Base-by-base conservation (phyloP, 1,140 invertebrate species). In the Probaryconus sp. region DNA sequence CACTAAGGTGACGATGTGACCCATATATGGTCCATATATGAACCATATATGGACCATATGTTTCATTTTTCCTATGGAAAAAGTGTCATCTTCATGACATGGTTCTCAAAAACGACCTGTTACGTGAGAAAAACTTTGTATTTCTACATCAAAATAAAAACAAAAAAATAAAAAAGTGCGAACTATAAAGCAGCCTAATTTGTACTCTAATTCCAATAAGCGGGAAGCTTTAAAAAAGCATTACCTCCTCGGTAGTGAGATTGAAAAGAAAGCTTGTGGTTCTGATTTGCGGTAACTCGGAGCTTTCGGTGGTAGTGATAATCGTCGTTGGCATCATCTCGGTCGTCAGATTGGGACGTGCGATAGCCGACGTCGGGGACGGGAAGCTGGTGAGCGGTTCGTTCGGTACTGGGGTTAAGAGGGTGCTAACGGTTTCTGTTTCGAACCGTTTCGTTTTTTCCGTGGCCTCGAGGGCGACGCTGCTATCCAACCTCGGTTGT, bases 191-290 rank as follows among this genome's bases (percentile, higher is more conserved):
- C 20, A 63, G 21, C 26, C 28, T 42, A 67, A 43, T 14, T 11
- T 33, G 1, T 51, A 40, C 37, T 35, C 37, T 5, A 11, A 60
- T 56, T 61, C 68, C 21, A 43, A 31, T 14, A 70, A 83, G 81
- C 71, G 16, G 9, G 18, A 83, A 84, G 83, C 80, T 61, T 67
- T 28, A 45, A 81, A 75, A 68, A 82, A 81, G 81, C 79, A 79
- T 82, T 86, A 86, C 84, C 84, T 86, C 83, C 35, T 83, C 81
- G 31, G 65, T 68, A 33, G 80, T 82, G 53, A 76, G 42, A 76
- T 80, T 84, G 71, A 78, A 74, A 67, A 73, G 69, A 81, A 80
- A 80, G 53, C 42, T 65, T 69, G 63, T 73, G 30, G 67, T 63
- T 30, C 84, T 81, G 28, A 78, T 18, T 51, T 53, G 55, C 48